Evolutionary conservation across 2,888 invertebrate species (phyloP).

Genomic region (Melanophora roralis): DNA sequence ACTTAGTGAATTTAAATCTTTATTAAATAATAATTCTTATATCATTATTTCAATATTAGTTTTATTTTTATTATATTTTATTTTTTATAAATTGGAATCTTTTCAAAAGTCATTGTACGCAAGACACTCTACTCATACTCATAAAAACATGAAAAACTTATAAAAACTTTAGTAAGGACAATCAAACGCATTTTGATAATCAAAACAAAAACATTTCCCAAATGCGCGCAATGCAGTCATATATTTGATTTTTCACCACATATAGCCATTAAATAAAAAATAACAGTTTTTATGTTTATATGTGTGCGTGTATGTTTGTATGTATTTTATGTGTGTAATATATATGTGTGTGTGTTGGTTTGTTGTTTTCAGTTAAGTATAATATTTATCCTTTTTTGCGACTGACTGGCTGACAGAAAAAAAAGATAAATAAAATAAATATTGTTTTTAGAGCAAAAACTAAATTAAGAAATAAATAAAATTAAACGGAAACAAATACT

Average conservation of each 20-base stretch:
- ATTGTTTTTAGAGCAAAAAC: neutral
- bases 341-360: neutral
- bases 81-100: slow-evolving; percentile 1
- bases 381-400: slow-evolving; percentile 4
- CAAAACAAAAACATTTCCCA: neutral
- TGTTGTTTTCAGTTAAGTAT: too few relatives aligned
- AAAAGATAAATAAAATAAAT: neutral
- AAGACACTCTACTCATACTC: neutral
- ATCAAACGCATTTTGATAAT: neutral
- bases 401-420: slow-evolving; percentile 10
- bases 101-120: slow-evolving; percentile 18
- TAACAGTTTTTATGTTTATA: too few relatives aligned
- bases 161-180: neutral
- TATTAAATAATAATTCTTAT: too few relatives aligned
- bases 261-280: neutral
- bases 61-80: neutral
- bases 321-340: neutral
- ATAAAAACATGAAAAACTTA: neutral
- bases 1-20: too few relatives aligned
- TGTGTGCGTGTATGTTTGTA: neutral
- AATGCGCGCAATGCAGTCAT: neutral
- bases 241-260: neutral
- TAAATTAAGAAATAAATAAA: neutral
- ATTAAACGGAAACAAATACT: neutral
- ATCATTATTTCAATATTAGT: neutral